Percentiles rank a stretch among this genome's conserved stretches.
These are phyloP conservation scores for Cynodonichthys magdalenae DNA, from an alignment of 2,797 vertebrate species.

Conservation along the genomic window DNA sequence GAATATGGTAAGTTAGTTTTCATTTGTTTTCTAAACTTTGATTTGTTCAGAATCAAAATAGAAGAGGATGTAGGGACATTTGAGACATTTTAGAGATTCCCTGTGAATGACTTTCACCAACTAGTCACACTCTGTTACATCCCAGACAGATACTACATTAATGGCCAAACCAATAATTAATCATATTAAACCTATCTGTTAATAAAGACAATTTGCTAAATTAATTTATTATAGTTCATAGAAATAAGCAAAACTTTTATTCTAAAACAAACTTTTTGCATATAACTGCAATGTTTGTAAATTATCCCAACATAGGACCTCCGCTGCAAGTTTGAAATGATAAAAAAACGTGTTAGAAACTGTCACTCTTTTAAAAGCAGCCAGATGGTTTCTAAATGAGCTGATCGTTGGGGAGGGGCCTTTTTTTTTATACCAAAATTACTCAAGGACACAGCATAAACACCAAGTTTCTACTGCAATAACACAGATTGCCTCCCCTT, in stretches of 20 bases:
- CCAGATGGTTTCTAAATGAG: conserved; percentile 69
- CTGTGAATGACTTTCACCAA: no score
- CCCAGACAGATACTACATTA: no score
- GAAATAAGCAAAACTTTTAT: background rate
- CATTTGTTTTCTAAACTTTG: no score
- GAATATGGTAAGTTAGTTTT: no score
- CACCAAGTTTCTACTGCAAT: conserved; percentile 26
- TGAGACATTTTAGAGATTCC: no score
- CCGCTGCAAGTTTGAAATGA: conserved; percentile 59
- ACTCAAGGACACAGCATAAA: conserved; percentile 44
- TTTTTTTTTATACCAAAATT: conserved; percentile 39
- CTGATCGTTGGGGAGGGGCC: conserved; percentile 35
- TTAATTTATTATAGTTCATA: background rate
- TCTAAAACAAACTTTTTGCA: conserved; percentile 3
- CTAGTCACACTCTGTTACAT: no score
- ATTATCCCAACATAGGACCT: conserved; percentile 40
- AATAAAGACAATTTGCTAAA: no score
- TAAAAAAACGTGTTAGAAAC: conserved; percentile 59
- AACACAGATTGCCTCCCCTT: conserved; percentile 22
- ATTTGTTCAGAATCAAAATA: no score
- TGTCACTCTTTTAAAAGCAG: conserved; percentile 57
- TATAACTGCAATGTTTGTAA: conserved; percentile 42
- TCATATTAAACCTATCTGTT: conserved; percentile 21
- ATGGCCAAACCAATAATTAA: background rate
- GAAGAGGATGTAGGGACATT: no score